Conservation (phyloP, 2,888 invertebrate species). For the Sinotaia quadrata region DNA sequence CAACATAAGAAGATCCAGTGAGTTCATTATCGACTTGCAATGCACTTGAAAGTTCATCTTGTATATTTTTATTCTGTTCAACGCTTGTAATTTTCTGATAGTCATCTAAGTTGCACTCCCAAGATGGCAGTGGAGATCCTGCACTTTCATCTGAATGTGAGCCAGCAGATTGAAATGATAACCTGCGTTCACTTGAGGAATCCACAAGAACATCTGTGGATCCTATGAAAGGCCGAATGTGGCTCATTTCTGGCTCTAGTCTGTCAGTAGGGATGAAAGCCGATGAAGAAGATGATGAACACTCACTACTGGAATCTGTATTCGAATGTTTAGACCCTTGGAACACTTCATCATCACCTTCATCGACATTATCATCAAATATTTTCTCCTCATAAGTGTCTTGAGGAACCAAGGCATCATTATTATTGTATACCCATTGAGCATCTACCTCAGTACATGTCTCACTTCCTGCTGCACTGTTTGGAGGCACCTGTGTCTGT, state of each 20-base stretch:
- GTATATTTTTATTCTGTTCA: neutral
- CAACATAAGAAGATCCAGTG: constrained; percentile 1
- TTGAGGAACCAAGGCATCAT: no score
- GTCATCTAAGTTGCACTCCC: neutral
- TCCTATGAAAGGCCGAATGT: no score
- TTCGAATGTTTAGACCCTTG: constrained; percentile 3
- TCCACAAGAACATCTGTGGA: no score
- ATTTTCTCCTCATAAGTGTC: neutral
- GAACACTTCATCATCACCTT: constrained; percentile 21
- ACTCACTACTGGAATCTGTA: constrained; percentile 12
- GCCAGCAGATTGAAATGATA: no score
- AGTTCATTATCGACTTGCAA: neutral
- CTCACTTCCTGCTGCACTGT: neutral
- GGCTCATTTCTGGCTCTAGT: no score
- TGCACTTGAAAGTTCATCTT: neutral
- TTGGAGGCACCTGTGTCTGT: neutral
- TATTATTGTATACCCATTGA: no score
- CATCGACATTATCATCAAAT: neutral
- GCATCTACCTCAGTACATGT: neutral
- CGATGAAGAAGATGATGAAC: neutral
- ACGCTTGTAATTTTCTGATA: neutral
- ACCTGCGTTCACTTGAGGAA: no score
- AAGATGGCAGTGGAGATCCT: neutral
- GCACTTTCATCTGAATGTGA: neutral
- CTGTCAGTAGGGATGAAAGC: constrained; percentile 2